A percentile compares a stretch with the other conserved stretches of the same genome.
Evolutionary conservation across 2,888 invertebrate genomes (phyloP).

Genomic region (Phaedon cochleariae): DNA sequence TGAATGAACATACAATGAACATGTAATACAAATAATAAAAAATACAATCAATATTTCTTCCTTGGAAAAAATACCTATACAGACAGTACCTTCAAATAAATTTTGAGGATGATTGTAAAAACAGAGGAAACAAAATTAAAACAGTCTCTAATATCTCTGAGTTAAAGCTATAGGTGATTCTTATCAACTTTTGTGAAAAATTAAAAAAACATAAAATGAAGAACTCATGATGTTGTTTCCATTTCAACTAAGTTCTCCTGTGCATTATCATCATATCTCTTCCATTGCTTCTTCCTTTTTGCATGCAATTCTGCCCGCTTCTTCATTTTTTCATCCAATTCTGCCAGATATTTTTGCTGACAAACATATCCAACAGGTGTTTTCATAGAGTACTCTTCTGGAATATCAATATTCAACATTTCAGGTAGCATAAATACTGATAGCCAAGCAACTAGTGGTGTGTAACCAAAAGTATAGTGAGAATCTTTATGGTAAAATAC

Average conservation of each 20-base stretch:
- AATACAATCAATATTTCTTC: no score
- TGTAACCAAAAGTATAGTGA: constrained; percentile 76
- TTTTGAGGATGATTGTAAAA: no score
- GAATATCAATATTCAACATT: constrained; percentile 67
- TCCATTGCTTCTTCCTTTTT: constrained; percentile 9
- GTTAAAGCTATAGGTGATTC: no score
- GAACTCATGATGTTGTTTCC: background rate
- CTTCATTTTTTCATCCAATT: constrained; percentile 54
- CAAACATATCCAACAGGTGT: constrained; percentile 65
- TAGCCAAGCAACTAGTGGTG: constrained; percentile 93
- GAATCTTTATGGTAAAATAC: constrained; percentile 89
- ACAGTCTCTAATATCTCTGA: no score
- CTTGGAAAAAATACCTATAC: no score
- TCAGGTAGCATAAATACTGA: constrained; percentile 89
- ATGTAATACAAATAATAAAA: no score
- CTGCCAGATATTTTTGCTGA: constrained; percentile 64
- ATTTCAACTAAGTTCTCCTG: background rate
- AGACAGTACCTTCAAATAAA: no score
- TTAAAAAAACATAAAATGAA: no score
- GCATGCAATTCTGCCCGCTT: background rate
- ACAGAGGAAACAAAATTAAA: no score
- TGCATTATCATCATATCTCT: background rate
- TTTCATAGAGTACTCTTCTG: constrained; percentile 58
- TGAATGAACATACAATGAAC: background rate
- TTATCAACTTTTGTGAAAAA: no score